Base-by-base conservation (phyloP, 2,888 invertebrate species). In the Caradrina clavipalpis region DNA sequence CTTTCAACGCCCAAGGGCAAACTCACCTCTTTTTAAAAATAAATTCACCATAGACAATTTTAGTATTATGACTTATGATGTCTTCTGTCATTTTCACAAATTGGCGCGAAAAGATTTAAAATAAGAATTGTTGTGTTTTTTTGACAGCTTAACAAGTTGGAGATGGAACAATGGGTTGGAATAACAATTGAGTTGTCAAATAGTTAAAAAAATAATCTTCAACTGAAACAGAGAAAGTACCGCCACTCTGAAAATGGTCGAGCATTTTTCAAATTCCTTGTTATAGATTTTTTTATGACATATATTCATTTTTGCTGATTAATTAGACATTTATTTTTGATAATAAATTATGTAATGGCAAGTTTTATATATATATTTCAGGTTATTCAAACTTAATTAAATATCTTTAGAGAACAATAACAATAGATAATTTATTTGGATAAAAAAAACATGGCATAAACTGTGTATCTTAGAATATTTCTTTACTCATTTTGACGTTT, bases 1-100 rank as follows among this genome's bases (percentile, higher is more conserved):
- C 81, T 78, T 86, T 80, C 80, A 80, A 85, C 78, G 74, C 78
- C 80, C 71, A 75, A 78, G 62, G 83, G 80, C 84, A 78, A 73
- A 78, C 71, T 50, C 60, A 63, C 76, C 77, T 72, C 78, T 26
- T 42, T 15, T 45, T 17, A 76, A 70, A 76, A 65, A 70, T 68
- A 74, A 72, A 72, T 61, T 76, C 35, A 71, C 22, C 69, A 51
- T 76, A 71, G 42, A 76, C 42, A 76, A 49, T 22, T 45, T 50
- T 42, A 77, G 71, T 49, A n/a, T n/a, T n/a, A n/a, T n/a, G n/a
- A n/a, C n/a, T 71, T 53, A 55, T 58, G 71, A 42, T 2, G 7
- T 26, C 26, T 26, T 26, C 53, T 69, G 77, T 54, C 57, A 63
- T 45, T 26, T 31, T 35, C 7, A 8, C 5, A 6, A 2, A 11